Evolutionary conservation across 2,113 vertebrate species (phyloP).

Genomic region (Pelmatolapia mariae): DNA sequence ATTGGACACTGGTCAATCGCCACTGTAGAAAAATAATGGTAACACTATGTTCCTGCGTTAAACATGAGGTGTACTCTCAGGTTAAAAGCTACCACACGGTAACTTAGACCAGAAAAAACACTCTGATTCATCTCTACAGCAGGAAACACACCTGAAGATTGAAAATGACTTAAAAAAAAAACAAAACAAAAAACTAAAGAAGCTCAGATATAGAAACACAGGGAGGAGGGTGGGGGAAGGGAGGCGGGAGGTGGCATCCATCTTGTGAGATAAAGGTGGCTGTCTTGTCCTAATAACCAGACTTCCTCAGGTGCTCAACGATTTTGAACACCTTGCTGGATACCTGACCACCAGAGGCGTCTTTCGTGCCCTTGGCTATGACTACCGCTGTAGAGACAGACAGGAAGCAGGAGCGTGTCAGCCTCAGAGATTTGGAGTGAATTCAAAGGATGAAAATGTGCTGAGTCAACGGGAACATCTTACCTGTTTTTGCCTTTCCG

Average conservation of each 20-base stretch:
- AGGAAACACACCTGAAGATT: background rate
- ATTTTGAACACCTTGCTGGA: accelerated
- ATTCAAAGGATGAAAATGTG: background rate
- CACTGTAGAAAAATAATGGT: background rate
- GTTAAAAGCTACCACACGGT: background rate
- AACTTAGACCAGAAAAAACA: background rate
- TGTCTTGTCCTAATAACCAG: background rate
- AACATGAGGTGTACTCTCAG: background rate
- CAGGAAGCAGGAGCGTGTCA: background rate
- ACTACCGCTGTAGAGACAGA: background rate
- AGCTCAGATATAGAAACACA: background rate
- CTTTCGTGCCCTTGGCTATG: background rate
- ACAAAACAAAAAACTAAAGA: background rate
- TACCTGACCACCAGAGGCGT: accelerated
- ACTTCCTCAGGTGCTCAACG: accelerated
- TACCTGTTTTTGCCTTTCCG: accelerated
- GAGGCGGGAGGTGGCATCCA: background rate
- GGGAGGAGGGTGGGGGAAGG: background rate
- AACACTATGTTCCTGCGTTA: background rate
- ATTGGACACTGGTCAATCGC: background rate
- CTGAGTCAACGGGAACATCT: background rate
- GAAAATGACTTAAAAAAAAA: background rate
- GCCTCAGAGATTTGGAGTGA: background rate
- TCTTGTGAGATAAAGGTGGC: background rate
- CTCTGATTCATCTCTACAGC: background rate